Percentiles rank a stretch among this genome's conserved stretches.
phyloP scores from a whole-genome alignment of 2,888 invertebrate genomes.

The Rhingia rostrata region DNA sequence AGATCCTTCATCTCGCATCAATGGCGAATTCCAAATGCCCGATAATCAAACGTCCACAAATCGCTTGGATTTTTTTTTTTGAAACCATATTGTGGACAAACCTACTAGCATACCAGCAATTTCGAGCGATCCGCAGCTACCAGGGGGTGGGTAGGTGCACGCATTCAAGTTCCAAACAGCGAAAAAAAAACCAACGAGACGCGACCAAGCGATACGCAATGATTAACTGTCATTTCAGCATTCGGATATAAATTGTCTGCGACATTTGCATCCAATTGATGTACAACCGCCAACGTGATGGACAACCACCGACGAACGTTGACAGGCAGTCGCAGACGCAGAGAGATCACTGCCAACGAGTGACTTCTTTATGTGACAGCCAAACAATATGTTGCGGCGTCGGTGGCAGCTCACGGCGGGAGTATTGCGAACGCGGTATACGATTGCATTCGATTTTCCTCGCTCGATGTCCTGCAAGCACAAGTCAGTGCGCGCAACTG shows the following conservation, averaged over 20 bases:
- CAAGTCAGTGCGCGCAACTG: background rate
- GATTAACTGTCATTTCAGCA: slow-evolving; percentile 74
- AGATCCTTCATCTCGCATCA: slow-evolving; percentile 58
- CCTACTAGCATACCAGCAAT: slow-evolving; percentile 25
- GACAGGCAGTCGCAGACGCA: slow-evolving; percentile 62
- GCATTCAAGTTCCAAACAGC: slow-evolving; percentile 42
- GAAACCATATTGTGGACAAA: slow-evolving; percentile 9
- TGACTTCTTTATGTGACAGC: slow-evolving; percentile 74
- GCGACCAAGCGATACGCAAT: slow-evolving; percentile 68
- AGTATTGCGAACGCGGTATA: slow-evolving; percentile 39
- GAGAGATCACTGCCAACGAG: slow-evolving; percentile 64
- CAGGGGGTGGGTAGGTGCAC: slow-evolving; percentile 21
- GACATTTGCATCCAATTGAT: slow-evolving; percentile 77
- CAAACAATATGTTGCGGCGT: slow-evolving; percentile 50
- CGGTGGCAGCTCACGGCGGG: slow-evolving; percentile 1
- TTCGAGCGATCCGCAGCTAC: background rate
- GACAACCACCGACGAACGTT: slow-evolving; percentile 59
- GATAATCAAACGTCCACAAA: slow-evolving; percentile 45
- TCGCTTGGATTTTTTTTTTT: slow-evolving; percentile 19
- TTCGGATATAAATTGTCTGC: slow-evolving; percentile 76
- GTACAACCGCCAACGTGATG: slow-evolving; percentile 75
- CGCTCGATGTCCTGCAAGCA: slow-evolving; percentile 51
- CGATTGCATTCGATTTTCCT: slow-evolving; percentile 61
- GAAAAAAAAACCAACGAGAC: slow-evolving; percentile 34
- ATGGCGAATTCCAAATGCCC: slow-evolving; percentile 60